These are phyloP conservation scores for Menidia menidia DNA, from an alignment of 2,797 vertebrate species.

Conservation along the genomic window DNA sequence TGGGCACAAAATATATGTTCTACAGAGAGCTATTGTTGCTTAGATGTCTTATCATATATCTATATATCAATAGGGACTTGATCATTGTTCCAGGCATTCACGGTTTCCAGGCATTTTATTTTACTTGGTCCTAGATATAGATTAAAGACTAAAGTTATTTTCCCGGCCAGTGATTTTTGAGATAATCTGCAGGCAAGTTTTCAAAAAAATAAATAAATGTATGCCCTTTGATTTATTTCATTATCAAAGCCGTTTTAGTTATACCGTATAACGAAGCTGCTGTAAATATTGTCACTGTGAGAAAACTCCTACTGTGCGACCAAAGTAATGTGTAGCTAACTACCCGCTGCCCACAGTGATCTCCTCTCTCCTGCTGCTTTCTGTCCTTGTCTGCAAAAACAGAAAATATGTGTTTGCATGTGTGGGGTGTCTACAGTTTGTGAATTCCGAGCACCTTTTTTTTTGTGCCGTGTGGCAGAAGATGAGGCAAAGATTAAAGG, in stretches of 20 bases:
- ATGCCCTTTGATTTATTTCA: conserved; percentile 23
- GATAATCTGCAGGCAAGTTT: conserved; percentile 13
- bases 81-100: conserved; percentile 57
- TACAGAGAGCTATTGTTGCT: conserved; percentile 42
- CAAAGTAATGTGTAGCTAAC: conserved; percentile 62
- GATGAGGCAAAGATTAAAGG: conserved; percentile 39
- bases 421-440: conserved; percentile 37
- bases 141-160: conserved; percentile 33
- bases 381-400: conserved; percentile 62
- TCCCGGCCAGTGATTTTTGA: conserved; percentile 22
- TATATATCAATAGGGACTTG: conserved; percentile 49
- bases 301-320: conserved; percentile 47
- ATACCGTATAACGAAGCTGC: conserved; percentile 25
- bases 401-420: conserved; percentile 26
- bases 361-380: conserved; percentile 66
- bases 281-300: conserved; percentile 59
- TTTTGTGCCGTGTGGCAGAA: conserved; percentile 51
- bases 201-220: too few species aligned
- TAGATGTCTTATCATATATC: conserved; percentile 15
- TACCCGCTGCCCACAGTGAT: conserved; percentile 65
- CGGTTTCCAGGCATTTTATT: conserved; percentile 39
- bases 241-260: conserved; percentile 40
- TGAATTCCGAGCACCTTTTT: conserved; percentile 51
- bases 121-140: conserved; percentile 34
- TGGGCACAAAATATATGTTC: conserved; percentile 4